These are phyloP conservation scores for Aspidiotus destructor DNA, from an alignment of 2,888 invertebrate species.

Conservation along the genomic window DNA sequence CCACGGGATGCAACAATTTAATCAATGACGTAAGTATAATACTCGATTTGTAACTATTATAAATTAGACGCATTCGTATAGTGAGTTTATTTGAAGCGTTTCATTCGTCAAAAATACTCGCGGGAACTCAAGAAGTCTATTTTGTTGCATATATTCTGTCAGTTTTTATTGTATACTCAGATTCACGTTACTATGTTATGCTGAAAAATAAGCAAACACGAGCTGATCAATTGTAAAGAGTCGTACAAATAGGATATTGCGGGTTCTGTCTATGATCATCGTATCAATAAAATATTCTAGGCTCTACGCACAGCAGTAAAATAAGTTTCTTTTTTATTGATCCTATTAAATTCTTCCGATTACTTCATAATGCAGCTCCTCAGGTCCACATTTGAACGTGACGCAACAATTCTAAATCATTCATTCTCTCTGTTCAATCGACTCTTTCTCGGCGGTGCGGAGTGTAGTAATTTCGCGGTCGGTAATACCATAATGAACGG, in stretches of 20 bases:
- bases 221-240: background rate
- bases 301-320: background rate
- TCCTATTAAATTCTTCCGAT: background rate
- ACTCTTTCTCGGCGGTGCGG: too few species aligned
- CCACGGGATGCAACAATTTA: slow-evolving; percentile 9
- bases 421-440: background rate
- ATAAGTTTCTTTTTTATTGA: slow-evolving; percentile 1
- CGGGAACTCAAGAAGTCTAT: too few species aligned
- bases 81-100: too few species aligned
- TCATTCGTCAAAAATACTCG: too few species aligned
- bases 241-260: background rate
- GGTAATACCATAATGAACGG: too few species aligned
- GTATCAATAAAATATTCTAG: slow-evolving; percentile 1
- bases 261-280: background rate
- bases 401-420: slow-evolving; percentile 1
- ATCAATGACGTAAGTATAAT: slow-evolving; percentile 18
- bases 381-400: background rate
- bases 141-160: too few species aligned
- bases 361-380: background rate
- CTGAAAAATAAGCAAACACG: background rate
- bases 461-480: too few species aligned
- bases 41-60: background rate
- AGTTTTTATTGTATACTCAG: too few species aligned
- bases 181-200: too few species aligned
- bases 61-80: too few species aligned